Base-by-base conservation (phyloP, 2,888 invertebrate genomes). In the Phragmatobia fuliginosa region DNA sequence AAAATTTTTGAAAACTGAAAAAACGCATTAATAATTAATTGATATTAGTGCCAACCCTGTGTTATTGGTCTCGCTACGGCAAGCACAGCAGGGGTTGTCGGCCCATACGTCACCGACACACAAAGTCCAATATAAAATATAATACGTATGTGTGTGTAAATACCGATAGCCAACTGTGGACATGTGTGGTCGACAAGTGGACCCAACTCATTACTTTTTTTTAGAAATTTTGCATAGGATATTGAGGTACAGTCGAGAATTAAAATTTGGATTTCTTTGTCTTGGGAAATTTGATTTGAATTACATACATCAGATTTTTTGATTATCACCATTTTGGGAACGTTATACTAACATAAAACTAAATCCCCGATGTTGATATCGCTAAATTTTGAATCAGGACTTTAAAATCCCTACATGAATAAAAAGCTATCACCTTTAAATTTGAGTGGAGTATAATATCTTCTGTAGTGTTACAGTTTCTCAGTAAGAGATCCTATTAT, bases 61-160 rank as follows among this genome's bases (percentile, higher is more conserved):
- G 18, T 28, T 28, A 6, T 25, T 38, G 65, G 83, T 76, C 83
- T 82, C 83, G 87, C 74, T 81, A 82, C 82, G 74, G 67, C 79
- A 73, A 77, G 80, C 91, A 83, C 91, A 88, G 90, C 91, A 88
- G 90, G 90, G 90, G 89, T 87, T 85, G 85, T 74, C 76, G 77
- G 82, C 82, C 83, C 86, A 89, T 87, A 90, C 88, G 86, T 83
- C 86, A 86, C 86, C 56, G 67, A 65, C 68, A 69, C 82, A 83
- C 82, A 82, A 73, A n/a, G 69, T 59, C 41, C 45, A 41, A 70
- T 41, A 62, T 18, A 65, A 21, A 45, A 59, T 18, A 10, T 21
- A 31, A 45, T 61, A 61, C 32, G 49, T 52, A 1, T 76, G 84
- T 82, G 82, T 74, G 81, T 8, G 77, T 76, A 71, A 75, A 85